Conservation (phyloP, 2,797 vertebrate genomes). For the Orientallactaga sibirica region DNA sequence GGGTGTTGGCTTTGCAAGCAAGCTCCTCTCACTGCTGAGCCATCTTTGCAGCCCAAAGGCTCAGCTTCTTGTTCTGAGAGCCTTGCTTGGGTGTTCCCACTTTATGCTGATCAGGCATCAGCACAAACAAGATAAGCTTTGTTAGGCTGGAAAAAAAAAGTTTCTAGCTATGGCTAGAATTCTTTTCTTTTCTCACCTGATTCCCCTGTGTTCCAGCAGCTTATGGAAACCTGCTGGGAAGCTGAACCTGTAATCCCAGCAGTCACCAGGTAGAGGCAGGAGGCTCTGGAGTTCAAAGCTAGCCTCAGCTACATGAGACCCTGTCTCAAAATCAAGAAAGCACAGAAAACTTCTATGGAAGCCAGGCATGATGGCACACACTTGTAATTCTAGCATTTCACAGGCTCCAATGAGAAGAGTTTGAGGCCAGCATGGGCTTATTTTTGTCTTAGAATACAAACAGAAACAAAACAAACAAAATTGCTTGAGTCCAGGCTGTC, state of each 20-base stretch:
- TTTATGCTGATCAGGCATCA: neutral
- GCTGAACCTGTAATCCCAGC: too few species aligned
- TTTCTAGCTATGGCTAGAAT: neutral
- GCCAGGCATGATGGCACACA: neutral
- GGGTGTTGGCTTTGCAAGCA: too few species aligned
- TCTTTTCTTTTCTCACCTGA: neutral
- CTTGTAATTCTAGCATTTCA: neutral
- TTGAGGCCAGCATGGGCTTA: neutral
- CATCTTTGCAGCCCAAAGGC: neutral
- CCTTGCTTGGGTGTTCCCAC: neutral
- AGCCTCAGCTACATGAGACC: neutral
- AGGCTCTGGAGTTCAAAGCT: neutral
- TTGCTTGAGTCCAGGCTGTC: neutral
- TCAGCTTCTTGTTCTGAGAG: constrained; percentile 10
- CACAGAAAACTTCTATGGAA: too few species aligned
- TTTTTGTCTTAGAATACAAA: neutral
- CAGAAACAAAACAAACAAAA: neutral
- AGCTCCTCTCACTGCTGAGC: too few species aligned
- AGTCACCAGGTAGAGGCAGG: neutral
- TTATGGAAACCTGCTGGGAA: neutral
- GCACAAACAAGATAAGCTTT: neutral
- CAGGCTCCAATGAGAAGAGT: neutral
- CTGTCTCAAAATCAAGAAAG: neutral
- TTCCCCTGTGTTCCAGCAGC: neutral
- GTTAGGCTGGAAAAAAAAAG: neutral